Evolutionary conservation across 2,797 vertebrate genomes (phyloP).

Genomic region (Tangara arthus): DNA sequence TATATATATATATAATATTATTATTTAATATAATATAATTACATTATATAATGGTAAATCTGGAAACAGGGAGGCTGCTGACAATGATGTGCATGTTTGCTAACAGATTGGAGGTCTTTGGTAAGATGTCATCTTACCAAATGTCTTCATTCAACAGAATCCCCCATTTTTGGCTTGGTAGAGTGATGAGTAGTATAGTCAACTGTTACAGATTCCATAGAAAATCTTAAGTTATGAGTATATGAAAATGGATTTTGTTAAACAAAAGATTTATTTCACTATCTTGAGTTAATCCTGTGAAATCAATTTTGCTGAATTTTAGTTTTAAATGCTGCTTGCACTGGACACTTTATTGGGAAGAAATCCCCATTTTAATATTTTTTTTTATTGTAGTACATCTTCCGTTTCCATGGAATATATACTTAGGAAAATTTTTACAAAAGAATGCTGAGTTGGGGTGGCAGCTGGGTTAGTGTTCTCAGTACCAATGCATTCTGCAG

Average conservation of each 20-base stretch:
- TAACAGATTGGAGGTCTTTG: background rate
- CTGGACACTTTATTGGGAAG: background rate
- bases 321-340: background rate
- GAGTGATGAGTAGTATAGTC: background rate
- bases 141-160: background rate
- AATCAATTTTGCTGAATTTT: background rate
- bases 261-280: background rate
- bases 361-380: background rate
- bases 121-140: background rate
- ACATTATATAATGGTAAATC: background rate
- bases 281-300: background rate
- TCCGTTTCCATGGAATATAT: background rate
- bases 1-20: too few relatives aligned
- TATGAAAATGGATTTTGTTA: background rate
- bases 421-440: background rate
- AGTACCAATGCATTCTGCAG: background rate
- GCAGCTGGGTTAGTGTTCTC: background rate
- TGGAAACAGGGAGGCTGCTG: background rate
- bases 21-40: too few relatives aligned
- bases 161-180: background rate
- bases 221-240: background rate
- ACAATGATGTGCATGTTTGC: background rate
- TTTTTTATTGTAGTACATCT: background rate
- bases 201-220: background rate
- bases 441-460: background rate